Conservation (phyloP, 2,888 invertebrate genomes). For the Sycophila texana region DNA sequence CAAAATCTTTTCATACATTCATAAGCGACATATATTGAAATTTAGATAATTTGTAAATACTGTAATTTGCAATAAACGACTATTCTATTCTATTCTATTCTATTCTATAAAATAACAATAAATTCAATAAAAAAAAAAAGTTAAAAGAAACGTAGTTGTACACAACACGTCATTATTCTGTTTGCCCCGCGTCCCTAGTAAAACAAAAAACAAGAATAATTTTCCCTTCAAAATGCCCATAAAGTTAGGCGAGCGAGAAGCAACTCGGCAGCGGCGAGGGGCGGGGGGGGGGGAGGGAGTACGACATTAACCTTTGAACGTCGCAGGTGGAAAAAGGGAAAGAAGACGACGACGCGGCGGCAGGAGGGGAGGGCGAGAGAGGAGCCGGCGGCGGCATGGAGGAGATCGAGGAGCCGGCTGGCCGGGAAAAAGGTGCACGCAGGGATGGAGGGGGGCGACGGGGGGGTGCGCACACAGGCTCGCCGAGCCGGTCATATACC, state of each 20-base stretch:
- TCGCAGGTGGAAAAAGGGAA: constrained; percentile 56
- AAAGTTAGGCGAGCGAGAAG: background rate
- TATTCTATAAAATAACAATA: no score
- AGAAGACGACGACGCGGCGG: constrained; percentile 36
- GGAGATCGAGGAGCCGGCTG: constrained; percentile 3
- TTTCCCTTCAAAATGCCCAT: background rate
- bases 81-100: no score
- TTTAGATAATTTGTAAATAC: no score
- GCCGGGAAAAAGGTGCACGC: constrained; percentile 19
- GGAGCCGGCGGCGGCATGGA: background rate
- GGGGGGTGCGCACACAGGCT: background rate
- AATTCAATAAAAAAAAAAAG: background rate
- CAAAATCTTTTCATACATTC: no score
- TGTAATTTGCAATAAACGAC: no score
- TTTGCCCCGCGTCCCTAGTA: background rate
- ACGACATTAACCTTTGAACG: constrained; percentile 54
- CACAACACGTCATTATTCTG: background rate
- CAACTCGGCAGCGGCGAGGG: background rate
- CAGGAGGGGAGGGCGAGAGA: background rate
- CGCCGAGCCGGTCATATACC: no score
- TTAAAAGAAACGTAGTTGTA: no score
- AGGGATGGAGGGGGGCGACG: background rate
- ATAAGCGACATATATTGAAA: no score
- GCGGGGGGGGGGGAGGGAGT: background rate
- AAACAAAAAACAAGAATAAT: background rate